Evolutionary conservation across 2,888 invertebrate species (phyloP), one percentile per base, ranked within the genome.

Genomic region (Erpobdella octoculata): DNA sequence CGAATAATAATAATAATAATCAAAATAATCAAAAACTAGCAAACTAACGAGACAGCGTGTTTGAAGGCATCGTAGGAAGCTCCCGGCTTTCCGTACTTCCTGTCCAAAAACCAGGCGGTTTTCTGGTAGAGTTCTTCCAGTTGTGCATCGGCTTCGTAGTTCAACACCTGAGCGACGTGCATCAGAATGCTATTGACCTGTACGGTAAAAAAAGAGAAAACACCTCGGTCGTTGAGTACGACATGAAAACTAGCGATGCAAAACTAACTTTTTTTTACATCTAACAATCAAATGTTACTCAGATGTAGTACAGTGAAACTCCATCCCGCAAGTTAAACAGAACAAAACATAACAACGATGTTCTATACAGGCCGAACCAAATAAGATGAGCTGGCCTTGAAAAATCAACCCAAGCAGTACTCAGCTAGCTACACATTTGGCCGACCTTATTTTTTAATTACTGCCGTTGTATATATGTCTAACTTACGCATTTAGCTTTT

Each of bases 31-130:
- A 61, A 31, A 25, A 3, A 62, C 33, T 21, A 41, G 18, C 21
- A 8, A 12, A 38, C 67, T 46, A 15, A 69, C 69, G 37, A 35
- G 36, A 69, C 69, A 77, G 96, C 93, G 85, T 95, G 94, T 85
- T 98, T 98, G 83, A 99, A 99, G 78, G 92, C 92, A 82, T 99
- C 98, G 84, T 94, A 97, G 41, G 95, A 92, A 2, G 92, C 92
- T 0, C 94, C 93, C 83, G 95, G 93, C 82, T 90, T 91, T 83
- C 93, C 95, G 81, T 91, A 92, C 83, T 96, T 96, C 79, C 92
- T 91, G 83, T 99, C 98, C 85, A 97, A 98, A 80, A 89, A 87
- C 98, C 98, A 99, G 0, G 98, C 98, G 0, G 98, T 98, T 81
- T 91, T 91, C 79, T 90, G 89, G 84, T 97, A 98, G 0, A 98